Conservation (phyloP, 2,797 vertebrate species). For the Lacerta agilis region DNA sequence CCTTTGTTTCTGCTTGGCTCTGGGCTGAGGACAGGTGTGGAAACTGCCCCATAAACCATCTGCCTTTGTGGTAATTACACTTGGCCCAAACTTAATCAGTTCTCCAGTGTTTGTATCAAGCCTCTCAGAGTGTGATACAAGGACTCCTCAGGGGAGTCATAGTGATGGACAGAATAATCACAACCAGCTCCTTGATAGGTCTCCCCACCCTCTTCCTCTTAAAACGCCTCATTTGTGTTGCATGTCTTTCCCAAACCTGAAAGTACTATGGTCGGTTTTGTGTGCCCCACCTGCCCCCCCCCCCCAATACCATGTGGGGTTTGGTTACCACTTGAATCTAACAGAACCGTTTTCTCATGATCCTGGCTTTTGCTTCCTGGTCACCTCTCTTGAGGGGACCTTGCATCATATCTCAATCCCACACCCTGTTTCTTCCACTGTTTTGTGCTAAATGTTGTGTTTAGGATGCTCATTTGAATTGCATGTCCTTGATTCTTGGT, state of each 20-base stretch:
- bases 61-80: slow-evolving; percentile 6
- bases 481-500: not conserved
- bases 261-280: not conserved
- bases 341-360: not conserved
- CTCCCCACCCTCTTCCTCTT: too few relatives aligned
- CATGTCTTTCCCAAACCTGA: too few relatives aligned
- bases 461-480: not conserved
- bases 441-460: not conserved
- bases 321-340: not conserved
- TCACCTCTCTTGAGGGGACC: not conserved
- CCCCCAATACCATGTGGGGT: not conserved
- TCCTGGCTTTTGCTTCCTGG: not conserved
- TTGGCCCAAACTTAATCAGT: slow-evolving; percentile 7
- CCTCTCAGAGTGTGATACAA: not conserved
- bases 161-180: not conserved
- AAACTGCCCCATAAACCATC: slow-evolving; percentile 12
- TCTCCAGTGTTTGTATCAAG: not conserved
- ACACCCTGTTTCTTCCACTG: too few relatives aligned
- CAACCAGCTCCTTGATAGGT: not conserved
- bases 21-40: slow-evolving; percentile 6
- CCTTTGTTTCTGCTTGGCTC: slow-evolving; percentile 1
- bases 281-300: too few relatives aligned
- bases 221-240: not conserved
- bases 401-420: not conserved
- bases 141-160: not conserved